Evolutionary conservation across 2,888 invertebrate species (phyloP), one percentile per base, ranked within the genome.

Genomic region (Ectobius pallidus): DNA sequence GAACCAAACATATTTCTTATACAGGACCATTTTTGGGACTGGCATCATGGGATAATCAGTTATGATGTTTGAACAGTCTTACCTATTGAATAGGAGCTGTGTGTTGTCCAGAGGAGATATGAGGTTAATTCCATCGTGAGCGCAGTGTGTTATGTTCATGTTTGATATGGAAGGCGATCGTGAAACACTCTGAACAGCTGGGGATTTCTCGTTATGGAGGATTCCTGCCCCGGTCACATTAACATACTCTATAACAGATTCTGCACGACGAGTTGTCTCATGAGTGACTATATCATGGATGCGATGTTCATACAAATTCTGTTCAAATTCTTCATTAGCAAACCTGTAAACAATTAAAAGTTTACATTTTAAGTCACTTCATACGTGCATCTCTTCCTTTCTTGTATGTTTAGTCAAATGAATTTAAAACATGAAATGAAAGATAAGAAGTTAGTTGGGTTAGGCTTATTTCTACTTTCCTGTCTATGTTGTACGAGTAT

Each of bases 171-270:
- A 83, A 0, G 99, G 98, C 76, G 95, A 93, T 79, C 94, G 93
- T 78, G 93, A 91, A 34, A 98, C 92, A 30, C 95, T 90, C 81
- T 97, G 95, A 68, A 99, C 85, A 0, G 99, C 96, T 0, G 97
- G 93, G 0, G 95, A 94, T 82, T 95, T 96, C 81, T 98, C 96
- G 79, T 95, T 96, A 80, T 99, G 99, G 27, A 99, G 85, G 76
- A 97, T 92, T 25, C 99, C 99, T 68, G 98, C 99, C 3, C 97
- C 96, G 67, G 91, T 89, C 63, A 99, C 93, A 78, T 93, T 91
- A 0, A 95, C 89, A 79, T 89, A 90, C 78, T 92, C 89, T 74
- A 99, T 80, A 20, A 88, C 84, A n/a, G 97, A 97, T 79, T 93
- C 92, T 27, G 90, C 87, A 75, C 87, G 86, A 63, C 87, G 87